A percentile compares a stretch with the other conserved stretches of the same genome.
phyloP scores from a whole-genome alignment of 2,797 vertebrate species.

The Cygnus olor region DNA sequence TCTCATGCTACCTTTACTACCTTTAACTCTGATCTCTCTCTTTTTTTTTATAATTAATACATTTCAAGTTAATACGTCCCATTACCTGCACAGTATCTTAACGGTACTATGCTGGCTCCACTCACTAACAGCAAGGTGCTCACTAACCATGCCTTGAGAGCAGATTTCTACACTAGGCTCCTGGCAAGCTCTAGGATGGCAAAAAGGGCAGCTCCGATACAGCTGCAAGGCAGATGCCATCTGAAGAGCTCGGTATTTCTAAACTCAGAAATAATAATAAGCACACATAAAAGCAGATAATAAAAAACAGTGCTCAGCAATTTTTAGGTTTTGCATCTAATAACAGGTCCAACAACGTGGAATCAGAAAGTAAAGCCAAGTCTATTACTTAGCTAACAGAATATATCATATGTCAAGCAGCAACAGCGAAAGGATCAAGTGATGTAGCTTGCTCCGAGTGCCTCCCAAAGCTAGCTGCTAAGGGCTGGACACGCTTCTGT shows the following conservation, averaged over 20 bases:
- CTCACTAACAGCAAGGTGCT: neutral
- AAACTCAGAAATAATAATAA: neutral
- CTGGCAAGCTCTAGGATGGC: neutral
- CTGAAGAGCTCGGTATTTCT: neutral
- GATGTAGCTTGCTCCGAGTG: neutral
- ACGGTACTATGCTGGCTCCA: neutral
- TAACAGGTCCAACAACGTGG: neutral
- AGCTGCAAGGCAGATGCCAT: neutral
- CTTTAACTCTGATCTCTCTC: neutral
- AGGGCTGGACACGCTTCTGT: neutral
- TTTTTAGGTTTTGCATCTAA: neutral
- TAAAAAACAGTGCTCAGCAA: neutral
- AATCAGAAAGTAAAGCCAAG: neutral
- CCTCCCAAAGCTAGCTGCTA: neutral
- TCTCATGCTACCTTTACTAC: neutral
- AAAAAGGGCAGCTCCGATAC: neutral
- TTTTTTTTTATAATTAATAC: neutral
- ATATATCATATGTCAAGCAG: neutral
- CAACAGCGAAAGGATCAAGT: neutral
- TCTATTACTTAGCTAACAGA: neutral
- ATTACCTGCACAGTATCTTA: neutral
- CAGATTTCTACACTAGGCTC: neutral
- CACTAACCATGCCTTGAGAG: fast-evolving
- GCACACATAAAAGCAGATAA: neutral
- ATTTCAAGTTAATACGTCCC: neutral